phyloP scores from a whole-genome alignment of 2,113 vertebrate genomes.

The Channa maculata region DNA sequence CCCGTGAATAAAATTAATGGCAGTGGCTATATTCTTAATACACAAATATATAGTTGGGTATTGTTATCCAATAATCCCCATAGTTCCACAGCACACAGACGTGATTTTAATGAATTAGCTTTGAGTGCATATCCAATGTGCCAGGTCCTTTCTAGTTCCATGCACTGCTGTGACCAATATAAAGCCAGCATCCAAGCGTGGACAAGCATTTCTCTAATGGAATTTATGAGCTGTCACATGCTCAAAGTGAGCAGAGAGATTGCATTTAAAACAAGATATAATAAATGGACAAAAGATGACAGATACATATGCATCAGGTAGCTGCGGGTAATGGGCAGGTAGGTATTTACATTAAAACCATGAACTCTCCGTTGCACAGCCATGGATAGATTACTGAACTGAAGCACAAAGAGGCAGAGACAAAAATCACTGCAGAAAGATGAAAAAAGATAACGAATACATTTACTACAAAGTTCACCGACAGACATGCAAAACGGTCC shows the following conservation, averaged over 20 bases:
- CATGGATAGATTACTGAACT: not conserved
- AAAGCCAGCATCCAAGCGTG: slow-evolving; percentile 24
- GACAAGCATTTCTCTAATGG: slow-evolving; percentile 34
- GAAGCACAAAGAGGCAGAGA: not conserved
- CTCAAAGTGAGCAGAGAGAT: slow-evolving; percentile 29
- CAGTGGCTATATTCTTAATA: slow-evolving; percentile 33
- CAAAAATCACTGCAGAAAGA: not conserved
- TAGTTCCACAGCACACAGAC: slow-evolving; percentile 28
- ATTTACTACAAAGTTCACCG: not conserved
- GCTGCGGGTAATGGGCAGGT: not conserved
- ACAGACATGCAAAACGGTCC: no score
- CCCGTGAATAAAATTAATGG: slow-evolving; percentile 38
- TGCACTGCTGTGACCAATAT: slow-evolving; percentile 18
- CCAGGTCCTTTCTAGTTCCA: slow-evolving; percentile 50
- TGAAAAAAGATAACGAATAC: not conserved
- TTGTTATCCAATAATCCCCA: slow-evolving; percentile 54
- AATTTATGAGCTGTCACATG: slow-evolving; percentile 59
- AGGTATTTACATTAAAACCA: slow-evolving; percentile 4
- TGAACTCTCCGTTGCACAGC: not conserved
- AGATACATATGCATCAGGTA: slow-evolving; percentile 33
- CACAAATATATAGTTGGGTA: slow-evolving; percentile 12
- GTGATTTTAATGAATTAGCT: slow-evolving; percentile 60
- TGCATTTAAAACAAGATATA: slow-evolving; percentile 37
- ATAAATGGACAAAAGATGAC: slow-evolving; percentile 41
- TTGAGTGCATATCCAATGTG: slow-evolving; percentile 47